These are phyloP conservation scores for Tetanocera ferruginea DNA, from an alignment of 2,888 invertebrate genomes.

Conservation along the genomic window DNA sequence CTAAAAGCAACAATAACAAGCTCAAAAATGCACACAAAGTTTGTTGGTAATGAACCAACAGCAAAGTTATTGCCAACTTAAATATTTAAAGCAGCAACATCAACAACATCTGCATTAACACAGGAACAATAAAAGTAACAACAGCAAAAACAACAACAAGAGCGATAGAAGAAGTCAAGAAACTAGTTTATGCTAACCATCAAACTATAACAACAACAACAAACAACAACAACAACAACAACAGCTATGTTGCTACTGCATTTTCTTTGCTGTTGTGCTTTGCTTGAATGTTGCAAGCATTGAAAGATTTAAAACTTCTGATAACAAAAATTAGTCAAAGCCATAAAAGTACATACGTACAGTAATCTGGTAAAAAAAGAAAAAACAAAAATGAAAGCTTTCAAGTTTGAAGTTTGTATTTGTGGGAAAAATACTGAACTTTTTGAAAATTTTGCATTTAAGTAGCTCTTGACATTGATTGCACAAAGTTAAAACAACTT, in stretches of 20 bases:
- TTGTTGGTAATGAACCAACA: constrained; percentile 26
- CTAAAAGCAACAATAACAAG: no score
- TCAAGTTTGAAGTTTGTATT: neutral
- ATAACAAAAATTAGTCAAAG: constrained; percentile 10
- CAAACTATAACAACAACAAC: neutral
- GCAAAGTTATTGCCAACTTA: constrained; percentile 24
- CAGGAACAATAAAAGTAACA: neutral
- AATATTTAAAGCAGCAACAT: constrained; percentile 1
- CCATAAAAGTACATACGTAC: neutral
- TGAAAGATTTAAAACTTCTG: constrained; percentile 17
- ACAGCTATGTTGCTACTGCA: neutral
- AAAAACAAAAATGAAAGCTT: neutral
- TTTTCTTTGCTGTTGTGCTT: neutral
- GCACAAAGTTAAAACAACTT: no score
- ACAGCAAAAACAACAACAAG: neutral
- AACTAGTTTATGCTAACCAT: neutral
- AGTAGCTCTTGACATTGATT: neutral
- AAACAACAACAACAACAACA: constrained; percentile 2
- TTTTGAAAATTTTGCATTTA: neutral
- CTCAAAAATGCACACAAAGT: constrained; percentile 3
- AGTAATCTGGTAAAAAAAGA: neutral
- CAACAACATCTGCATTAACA: constrained; percentile 1
- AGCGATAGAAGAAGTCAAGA: neutral
- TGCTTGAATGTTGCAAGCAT: neutral
- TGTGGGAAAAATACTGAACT: neutral